phyloP scores from a whole-genome alignment of 2,888 invertebrate genomes.

The Hoplodrina blanda region DNA sequence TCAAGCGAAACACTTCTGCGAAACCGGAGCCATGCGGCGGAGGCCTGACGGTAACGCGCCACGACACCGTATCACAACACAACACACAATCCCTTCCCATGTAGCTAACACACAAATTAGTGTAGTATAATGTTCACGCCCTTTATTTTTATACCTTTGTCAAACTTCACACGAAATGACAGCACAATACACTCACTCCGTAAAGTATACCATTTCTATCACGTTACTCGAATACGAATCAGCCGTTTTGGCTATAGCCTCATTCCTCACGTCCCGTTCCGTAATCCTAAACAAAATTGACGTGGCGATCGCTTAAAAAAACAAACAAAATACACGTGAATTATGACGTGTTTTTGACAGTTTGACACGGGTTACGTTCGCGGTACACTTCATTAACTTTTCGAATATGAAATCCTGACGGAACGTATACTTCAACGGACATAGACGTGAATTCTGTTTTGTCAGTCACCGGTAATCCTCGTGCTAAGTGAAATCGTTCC shows the following conservation, averaged over 20 bases:
- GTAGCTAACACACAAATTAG: constrained; percentile 86
- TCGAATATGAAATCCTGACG: constrained; percentile 73
- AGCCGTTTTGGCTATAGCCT: constrained; percentile 22
- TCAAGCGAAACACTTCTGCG: constrained; percentile 87
- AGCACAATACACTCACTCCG: constrained; percentile 66
- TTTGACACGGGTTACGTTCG: constrained; percentile 87
- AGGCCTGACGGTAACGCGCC: constrained; percentile 78
- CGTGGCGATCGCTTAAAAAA: constrained; percentile 74
- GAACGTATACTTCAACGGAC: constrained; percentile 65
- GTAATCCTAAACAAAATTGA: constrained; percentile 79
- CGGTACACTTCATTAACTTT: constrained; percentile 86
- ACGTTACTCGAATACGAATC: constrained; percentile 55
- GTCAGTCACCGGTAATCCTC: constrained; percentile 63
- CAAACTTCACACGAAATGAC: constrained; percentile 78
- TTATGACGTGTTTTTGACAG: constrained; percentile 88
- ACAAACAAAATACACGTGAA: constrained; percentile 79
- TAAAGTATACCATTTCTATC: constrained; percentile 59
- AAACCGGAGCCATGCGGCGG: constrained; percentile 80
- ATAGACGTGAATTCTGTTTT: constrained; percentile 61
- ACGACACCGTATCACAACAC: constrained; percentile 87
- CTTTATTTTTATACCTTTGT: constrained; percentile 81
- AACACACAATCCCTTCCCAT: constrained; percentile 83
- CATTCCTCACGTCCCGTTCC: constrained; percentile 65
- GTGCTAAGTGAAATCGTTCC: constrained; percentile 57
- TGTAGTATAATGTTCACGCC: constrained; percentile 87